Evolutionary conservation across 2,113 vertebrate species (phyloP).

Genomic region (Eurypyga helias): DNA sequence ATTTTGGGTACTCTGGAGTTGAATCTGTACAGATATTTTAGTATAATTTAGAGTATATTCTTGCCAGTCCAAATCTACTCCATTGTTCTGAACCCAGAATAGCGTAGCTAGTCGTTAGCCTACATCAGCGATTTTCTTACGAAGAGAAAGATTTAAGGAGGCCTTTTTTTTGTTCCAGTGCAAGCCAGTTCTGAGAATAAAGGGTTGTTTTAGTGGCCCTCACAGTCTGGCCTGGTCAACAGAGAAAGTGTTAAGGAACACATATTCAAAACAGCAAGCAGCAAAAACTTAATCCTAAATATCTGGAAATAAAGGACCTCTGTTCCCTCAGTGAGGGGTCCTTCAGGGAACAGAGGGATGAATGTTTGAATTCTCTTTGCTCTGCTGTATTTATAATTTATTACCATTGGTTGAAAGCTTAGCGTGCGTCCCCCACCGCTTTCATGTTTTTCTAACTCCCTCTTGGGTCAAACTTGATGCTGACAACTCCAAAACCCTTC

Average conservation of each 20-base stretch:
- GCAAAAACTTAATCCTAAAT: not conserved
- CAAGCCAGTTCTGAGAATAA: not conserved
- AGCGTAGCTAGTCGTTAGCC: not conserved
- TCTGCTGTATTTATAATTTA: slow-evolving; percentile 75
- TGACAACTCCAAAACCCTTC: not conserved
- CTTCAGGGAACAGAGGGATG: not conserved
- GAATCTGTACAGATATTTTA: slow-evolving; percentile 32
- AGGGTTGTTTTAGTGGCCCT: not conserved
- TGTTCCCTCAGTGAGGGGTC: slow-evolving; percentile 45
- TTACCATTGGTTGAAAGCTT: slow-evolving; percentile 37
- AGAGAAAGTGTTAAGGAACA: not conserved
- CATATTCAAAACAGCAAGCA: not conserved
- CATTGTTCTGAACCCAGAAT: not conserved
- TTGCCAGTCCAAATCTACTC: slow-evolving; percentile 1
- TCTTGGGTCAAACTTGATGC: not conserved
- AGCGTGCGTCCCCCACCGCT: accelerated
- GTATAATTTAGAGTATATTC: slow-evolving; percentile 20
- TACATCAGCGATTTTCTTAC: not conserved
- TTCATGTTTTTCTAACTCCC: slow-evolving; percentile 12
- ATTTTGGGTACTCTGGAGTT: slow-evolving; percentile 18
- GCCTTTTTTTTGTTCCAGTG: not conserved
- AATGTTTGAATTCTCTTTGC: slow-evolving; percentile 67
- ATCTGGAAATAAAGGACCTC: slow-evolving; percentile 73
- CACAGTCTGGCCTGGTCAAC: not conserved
- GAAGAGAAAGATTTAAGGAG: not conserved